Conservation (phyloP, 2,113 vertebrate species). For the Myodes glareolus region DNA sequence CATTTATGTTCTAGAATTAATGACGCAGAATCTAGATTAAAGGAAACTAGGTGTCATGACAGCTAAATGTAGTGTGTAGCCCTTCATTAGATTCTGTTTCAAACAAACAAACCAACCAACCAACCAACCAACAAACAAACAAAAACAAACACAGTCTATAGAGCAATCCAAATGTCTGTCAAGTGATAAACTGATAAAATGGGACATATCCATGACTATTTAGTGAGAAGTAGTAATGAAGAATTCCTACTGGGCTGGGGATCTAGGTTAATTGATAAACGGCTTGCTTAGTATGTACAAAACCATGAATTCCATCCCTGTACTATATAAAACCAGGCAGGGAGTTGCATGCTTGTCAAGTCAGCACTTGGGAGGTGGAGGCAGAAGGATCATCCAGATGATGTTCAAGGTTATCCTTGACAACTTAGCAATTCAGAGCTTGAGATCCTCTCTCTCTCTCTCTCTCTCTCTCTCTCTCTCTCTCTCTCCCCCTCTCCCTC, state of each 20-base stretch:
- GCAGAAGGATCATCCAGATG: background rate
- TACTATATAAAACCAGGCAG: background rate
- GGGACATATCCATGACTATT: background rate
- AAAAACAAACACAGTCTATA: background rate
- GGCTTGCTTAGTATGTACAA: too few species aligned
- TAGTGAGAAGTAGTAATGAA: background rate
- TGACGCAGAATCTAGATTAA: background rate
- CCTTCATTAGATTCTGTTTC: background rate
- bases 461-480: too few species aligned
- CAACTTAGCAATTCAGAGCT: background rate
- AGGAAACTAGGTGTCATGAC: background rate
- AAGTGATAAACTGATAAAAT: background rate
- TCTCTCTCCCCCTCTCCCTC: too few species aligned
- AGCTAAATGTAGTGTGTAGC: background rate
- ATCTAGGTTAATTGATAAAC: background rate
- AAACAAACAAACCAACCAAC: background rate
- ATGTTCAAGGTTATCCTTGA: too few species aligned
- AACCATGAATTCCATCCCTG: background rate
- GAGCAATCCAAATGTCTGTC: background rate
- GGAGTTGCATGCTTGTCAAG: background rate
- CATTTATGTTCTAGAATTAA: slow-evolving; percentile 39
- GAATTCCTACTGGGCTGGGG: too few species aligned
- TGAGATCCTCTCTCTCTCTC: too few species aligned
- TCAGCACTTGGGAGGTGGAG: background rate
- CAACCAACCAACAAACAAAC: background rate